Conservation (phyloP, 1,140 invertebrate genomes). For the Lepidotrigona ventralis region DNA sequence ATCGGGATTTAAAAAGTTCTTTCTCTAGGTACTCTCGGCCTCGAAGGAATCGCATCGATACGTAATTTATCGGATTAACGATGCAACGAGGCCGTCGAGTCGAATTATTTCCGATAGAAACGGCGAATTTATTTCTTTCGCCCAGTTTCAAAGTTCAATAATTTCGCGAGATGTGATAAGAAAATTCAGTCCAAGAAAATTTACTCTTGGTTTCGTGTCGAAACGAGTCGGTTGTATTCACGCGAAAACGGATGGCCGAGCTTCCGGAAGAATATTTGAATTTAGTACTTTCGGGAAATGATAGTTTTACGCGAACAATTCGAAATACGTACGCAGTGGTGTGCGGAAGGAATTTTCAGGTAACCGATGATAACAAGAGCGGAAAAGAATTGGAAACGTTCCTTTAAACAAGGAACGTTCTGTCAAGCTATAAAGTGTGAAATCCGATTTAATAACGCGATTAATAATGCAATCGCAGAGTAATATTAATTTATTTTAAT, state of each 20-base stretch:
- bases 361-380: not conserved
- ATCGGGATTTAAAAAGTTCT: not conserved
- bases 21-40: not conserved
- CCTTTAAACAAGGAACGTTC: not conserved
- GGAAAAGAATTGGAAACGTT: not conserved
- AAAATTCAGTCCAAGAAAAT: not conserved
- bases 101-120: not conserved
- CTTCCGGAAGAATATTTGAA: not conserved
- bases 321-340: not conserved
- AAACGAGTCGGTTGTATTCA: not conserved
- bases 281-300: not conserved
- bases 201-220: not conserved
- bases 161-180: not conserved
- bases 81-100: not conserved
- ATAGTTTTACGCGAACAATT: not conserved
- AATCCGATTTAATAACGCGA: not conserved
- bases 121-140: not conserved
- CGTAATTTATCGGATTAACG: not conserved
- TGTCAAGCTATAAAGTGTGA: not conserved
- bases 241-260: not conserved
- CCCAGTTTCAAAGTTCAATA: not conserved
- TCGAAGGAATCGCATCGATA: not conserved
- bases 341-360: not conserved
- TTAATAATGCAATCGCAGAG: not conserved
- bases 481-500: constrained; percentile 16